Evolutionary conservation across 1,140 invertebrate species (phyloP), one percentile per base, ranked within the genome.

Genomic region (Ceratosolen fusciceps): DNA sequence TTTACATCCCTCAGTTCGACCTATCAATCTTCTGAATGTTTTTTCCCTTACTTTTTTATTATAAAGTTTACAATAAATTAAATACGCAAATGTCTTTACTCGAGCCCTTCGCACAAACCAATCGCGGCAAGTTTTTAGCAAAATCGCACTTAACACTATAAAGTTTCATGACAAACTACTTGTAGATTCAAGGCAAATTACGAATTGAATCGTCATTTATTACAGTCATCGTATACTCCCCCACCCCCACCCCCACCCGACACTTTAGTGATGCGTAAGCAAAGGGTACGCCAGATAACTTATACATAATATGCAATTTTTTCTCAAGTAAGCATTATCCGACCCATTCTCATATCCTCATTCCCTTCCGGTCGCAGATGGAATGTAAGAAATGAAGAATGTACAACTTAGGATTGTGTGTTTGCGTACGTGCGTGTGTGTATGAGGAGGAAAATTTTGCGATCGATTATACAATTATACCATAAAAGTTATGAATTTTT

Each of bases 381-480:
- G 24, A 72, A 29, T 21, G 52, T 47, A 21, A 60, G 60, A 34
- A 67, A n/a, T 24, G 58, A 79, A n/a, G n/a, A n/a, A n/a, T n/a
- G n/a, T n/a, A n/a, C n/a, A n/a, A n/a, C n/a, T n/a, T n/a, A n/a
- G n/a, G n/a, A n/a, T n/a, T n/a, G 58, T 56, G 74, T 75, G 62
- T 62, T 47, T 43, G 39, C 12, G 39, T 43, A 12, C 39, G 39
- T 7, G 39, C 39, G 5, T 43, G 39, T 43, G 14, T 52, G 19
- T 19, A 19, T 3, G 49, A 16, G 21, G 49, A 9, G 49, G 5
- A 21, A 16, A 43, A 43, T 43, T 43, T 5, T 62, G 34, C 26
- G 60, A 62, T 62, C 3, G 12, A 62, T 78, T 74, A 82, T 77
- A n/a, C n/a, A 84, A 71, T 65, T 67, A 79, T 29, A 31, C 29